Base-by-base conservation (phyloP, 2,113 vertebrate genomes). In the Tyto alba region DNA sequence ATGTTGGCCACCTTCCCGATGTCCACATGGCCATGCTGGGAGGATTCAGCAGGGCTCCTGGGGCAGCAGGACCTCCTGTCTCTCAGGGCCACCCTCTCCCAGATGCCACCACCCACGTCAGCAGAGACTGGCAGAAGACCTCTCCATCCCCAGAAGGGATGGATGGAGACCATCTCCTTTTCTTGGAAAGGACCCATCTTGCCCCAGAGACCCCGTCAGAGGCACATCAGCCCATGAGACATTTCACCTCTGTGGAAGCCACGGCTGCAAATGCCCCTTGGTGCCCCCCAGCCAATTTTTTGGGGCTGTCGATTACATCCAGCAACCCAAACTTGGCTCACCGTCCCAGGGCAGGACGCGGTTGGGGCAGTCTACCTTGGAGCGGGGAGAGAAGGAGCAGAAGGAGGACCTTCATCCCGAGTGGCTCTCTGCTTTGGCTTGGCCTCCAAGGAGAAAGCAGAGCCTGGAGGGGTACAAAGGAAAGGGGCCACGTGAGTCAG, bases 291-390 rank as follows among this genome's bases (percentile, higher is more conserved):
- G 34, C 3, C n/a, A 30, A 19, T 2, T 19, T 52, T 73, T 15
- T 7, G 32, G 52, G 41, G 38, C 26, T 84, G 13, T 52, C 43
- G 48, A 10, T 41, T 64, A 60, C 41, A 27, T 48, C 53, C 71
- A 92, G 57, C 59, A 88, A 36, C 57, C 62, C 71, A 60, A 89
- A 77, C 13, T 30, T 64, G 48, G 40, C 11, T 14, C 34, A 38
- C 9, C 8, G 4, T 21, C 18, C 53, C 13, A 0, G n/a, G 22
- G 29, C 63, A 84, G 43, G 73, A 69, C 0, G 0, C 3, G 15
- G 26, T 2, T 66, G 19, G 18, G 27, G 10, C 27, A 79, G 36
- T 9, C 45, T 96, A 98, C 98, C 98, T 98, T 94, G 97, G 57
- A 95, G 71, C 0, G 88, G 85, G 14, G 87, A 82, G 38, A 98